Base-by-base conservation (phyloP, 2,888 invertebrate species). In the Cephus spinipes region DNA sequence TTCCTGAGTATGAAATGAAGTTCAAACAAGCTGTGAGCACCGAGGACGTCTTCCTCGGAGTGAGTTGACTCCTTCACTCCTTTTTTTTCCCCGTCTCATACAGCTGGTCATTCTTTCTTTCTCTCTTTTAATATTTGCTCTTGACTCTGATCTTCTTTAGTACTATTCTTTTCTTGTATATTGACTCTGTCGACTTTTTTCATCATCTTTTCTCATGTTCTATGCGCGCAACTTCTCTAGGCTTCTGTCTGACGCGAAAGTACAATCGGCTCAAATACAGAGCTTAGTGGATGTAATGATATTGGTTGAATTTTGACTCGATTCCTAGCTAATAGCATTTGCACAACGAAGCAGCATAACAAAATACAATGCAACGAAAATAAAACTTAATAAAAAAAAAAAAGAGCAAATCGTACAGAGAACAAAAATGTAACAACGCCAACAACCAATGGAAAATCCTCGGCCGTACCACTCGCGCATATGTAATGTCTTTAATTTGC, bases 11-110 rank as follows among this genome's bases (percentile, higher is more conserved):
- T 92, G 95, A 95, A 68, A 95, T 98, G 90, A 94, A 95, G 83
- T 98, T 97, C 91, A 96, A 96, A 85, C 98, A 98, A 91, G 94
- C 96, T 68, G 96, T 98, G 0, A 94, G 95, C 12, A 94, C 97
- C 0, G 96, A 97, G 90, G 98, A 98, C 91, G 94, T 98, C 12
- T 98, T 94, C 91, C 93, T 98, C 76, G 96, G 96, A 93, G 96
- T 96, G 90, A 82, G 82, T 55, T 55, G 55, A 55, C 55, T 23
- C 2, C 55, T 23, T 55, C 9, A 23, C 55, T 34, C 32, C 35
- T 23, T 73, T 55, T 6, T 9, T 55, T 23, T 23, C 40, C 40
- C 31, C 23, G 9, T 55, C 23, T 23, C 23, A 23, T 55, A 55
- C 23, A 55, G 23, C 23, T 23, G 15, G 23, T 55, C 23, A 0